Percentiles rank a stretch among this genome's conserved stretches.
Evolutionary conservation across 2,888 invertebrate species (phyloP).

Genomic region (Endomychus coccineus): DNA sequence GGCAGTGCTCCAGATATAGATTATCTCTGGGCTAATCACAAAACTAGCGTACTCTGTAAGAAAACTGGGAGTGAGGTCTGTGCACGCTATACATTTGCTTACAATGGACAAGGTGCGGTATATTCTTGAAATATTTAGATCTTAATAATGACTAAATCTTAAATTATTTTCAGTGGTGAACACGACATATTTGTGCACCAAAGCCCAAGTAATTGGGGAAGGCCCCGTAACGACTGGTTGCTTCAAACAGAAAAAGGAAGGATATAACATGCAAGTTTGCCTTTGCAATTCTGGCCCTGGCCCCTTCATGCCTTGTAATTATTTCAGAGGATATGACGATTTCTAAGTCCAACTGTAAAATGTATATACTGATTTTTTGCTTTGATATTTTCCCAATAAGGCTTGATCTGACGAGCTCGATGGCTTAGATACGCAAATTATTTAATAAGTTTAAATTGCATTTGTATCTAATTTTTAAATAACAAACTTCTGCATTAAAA

Average conservation of each 20-base stretch:
- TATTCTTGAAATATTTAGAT: too few relatives aligned
- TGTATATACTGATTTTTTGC: too few relatives aligned
- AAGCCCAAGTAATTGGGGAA: constrained; percentile 48
- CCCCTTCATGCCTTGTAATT: constrained; percentile 45
- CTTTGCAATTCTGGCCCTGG: constrained; percentile 45
- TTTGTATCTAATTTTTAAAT: too few relatives aligned
- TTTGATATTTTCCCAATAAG: too few relatives aligned
- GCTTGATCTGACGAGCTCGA: too few relatives aligned
- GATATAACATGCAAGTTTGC: constrained; percentile 47
- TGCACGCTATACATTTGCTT: constrained; percentile 56
- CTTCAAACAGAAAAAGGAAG: constrained; percentile 45
- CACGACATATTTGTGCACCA: constrained; percentile 62
- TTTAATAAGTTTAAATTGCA: too few relatives aligned
- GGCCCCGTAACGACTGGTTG: constrained; percentile 52
- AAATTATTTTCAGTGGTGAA: constrained; percentile 56
- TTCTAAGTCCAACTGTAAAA: too few relatives aligned
- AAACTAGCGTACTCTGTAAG: constrained; percentile 49
- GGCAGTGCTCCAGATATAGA: constrained; percentile 55
- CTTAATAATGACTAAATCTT: too few relatives aligned
- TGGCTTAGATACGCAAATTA: too few relatives aligned
- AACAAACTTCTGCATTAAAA: too few relatives aligned
- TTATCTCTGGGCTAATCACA: constrained; percentile 53
- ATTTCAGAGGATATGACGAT: too few relatives aligned
- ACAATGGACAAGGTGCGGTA: constrained; percentile 52
- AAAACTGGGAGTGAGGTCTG: constrained; percentile 55